Evolutionary conservation across 92 coral and sea anemone species (phyloP), one percentile per base, ranked within the genome.

Genomic region (Pocillopora grandis): DNA sequence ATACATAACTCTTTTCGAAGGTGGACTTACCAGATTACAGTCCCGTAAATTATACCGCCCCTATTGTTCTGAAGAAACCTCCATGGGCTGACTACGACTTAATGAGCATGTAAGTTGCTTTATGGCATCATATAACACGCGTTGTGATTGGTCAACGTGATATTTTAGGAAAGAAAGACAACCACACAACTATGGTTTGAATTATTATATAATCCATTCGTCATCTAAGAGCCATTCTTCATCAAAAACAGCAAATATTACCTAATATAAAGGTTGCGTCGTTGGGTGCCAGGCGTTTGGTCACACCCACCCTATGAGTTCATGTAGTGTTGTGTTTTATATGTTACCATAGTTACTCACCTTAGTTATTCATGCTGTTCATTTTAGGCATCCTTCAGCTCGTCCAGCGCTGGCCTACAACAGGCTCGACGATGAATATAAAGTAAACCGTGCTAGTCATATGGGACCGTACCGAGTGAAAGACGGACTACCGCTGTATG

Each of bases 11-110:
- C 12, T 63, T 1, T 21, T 65, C 42, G 17, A 33, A 95, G 98
- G 93, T 92, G 59, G 91, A 91, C 58, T 92, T 96, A 35, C 94
- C 96, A 1, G 91, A 85, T 48, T 96, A 96, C 88, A 79, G 86
- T 1, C 97, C 98, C n/a, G 92, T 88, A 35, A 87, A 68, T 11
- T 92, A 96, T 95, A 96, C 98, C 2, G 94, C 98, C 67, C 85
- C 87, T 9, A 89, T 85, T 57, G 98, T 96, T n/a, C 76, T 90
- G 65, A 85, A 85, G 33, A 92, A 94, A 13, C 98, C 98, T 19
- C 92, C 95, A 20, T 96, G 98, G 98, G 98, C 98, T 18, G 98
- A 96, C 81, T 81, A 83, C 60, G 98, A 96, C 61, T 81, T 96
- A 17, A 96, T 92, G 92, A 71, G 81, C 66, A 87, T 85, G 98